These are phyloP conservation scores for Trididemnum miniatum DNA, from an alignment of 23 tunicate genomes.

Conservation along the genomic window DNA sequence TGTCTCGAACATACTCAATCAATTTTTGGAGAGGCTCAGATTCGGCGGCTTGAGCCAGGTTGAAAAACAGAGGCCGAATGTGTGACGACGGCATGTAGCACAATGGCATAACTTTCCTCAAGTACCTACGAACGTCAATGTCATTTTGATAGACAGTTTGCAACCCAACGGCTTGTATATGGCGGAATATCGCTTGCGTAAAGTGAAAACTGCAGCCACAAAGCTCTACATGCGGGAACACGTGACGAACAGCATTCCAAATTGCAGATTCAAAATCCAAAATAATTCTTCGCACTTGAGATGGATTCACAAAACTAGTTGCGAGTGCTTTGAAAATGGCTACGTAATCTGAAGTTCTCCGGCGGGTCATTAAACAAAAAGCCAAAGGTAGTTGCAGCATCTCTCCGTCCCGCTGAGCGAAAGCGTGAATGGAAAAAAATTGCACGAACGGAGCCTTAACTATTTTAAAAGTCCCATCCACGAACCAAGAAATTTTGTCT, in stretches of 20 bases:
- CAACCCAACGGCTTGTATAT: neutral
- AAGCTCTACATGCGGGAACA: neutral
- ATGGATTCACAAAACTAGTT: neutral
- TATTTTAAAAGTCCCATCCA: neutral
- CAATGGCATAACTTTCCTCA: neutral
- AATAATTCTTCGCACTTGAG: neutral
- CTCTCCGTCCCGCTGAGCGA: neutral
- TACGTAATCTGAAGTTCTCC: neutral
- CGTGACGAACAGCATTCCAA: neutral
- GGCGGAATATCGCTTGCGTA: neutral
- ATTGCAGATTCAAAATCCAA: neutral
- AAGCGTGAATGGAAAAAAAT: constrained; percentile 1
- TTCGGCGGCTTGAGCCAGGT: neutral
- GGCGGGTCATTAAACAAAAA: neutral
- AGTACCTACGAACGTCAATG: too few species aligned
- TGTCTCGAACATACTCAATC: neutral
- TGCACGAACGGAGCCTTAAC: neutral
- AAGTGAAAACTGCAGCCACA: neutral
- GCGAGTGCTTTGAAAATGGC: neutral
- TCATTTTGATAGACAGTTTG: too few species aligned
- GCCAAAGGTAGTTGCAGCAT: neutral
- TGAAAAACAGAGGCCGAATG: neutral
- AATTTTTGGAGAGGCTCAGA: neutral
- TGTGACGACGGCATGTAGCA: neutral
- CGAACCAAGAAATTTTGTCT: neutral